Evolutionary conservation across 2,113 vertebrate species (phyloP).

Genomic region (Perccottus glenii): DNA sequence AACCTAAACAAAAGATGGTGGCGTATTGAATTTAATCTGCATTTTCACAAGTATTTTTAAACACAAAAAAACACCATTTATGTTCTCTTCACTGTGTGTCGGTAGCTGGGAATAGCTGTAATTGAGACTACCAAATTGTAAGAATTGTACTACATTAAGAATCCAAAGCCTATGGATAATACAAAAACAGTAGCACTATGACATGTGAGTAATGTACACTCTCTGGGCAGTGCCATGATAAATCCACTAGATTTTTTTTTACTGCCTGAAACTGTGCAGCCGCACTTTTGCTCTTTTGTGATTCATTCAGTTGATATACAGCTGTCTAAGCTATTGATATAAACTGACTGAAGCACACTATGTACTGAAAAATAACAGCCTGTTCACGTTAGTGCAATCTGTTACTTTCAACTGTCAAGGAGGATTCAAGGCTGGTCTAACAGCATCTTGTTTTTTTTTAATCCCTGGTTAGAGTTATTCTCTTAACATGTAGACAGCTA

Average conservation of each 20-base stretch:
- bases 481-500: no score
- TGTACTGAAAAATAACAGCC: neutral
- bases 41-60: no score
- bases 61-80: no score
- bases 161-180: slow-evolving; percentile 23
- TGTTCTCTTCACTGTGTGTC: no score
- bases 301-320: slow-evolving; percentile 25
- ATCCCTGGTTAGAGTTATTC: no score
- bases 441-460: neutral
- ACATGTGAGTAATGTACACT: slow-evolving; percentile 24
- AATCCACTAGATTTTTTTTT: slow-evolving; percentile 24
- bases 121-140: no score
- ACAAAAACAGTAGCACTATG: slow-evolving; percentile 36
- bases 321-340: slow-evolving; percentile 8
- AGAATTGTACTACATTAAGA: neutral
- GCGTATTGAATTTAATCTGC: no score
- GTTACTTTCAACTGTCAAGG: slow-evolving; percentile 4
- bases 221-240: slow-evolving; percentile 31
- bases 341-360: slow-evolving; percentile 7
- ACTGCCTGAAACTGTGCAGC: slow-evolving; percentile 20
- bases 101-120: no score
- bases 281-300: slow-evolving; percentile 24
- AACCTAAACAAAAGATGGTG: no score
- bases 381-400: neutral
- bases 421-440: neutral